Evolutionary conservation across 1,140 invertebrate species (phyloP), one percentile per base, ranked within the genome.

Genomic region (Caenorhabditis inopinata): DNA sequence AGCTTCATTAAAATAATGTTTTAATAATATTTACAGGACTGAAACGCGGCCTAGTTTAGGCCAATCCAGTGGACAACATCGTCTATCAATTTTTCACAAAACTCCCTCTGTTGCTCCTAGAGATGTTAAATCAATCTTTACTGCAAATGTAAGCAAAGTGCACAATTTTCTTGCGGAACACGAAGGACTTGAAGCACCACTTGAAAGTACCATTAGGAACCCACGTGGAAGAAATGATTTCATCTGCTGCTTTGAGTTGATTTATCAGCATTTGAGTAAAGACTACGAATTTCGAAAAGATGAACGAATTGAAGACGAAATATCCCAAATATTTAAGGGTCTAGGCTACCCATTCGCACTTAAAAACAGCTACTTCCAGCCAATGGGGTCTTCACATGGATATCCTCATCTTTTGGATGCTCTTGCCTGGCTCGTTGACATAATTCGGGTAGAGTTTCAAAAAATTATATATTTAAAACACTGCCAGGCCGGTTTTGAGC

Each of bases 231-330:
- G 21, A 21, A 68, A 18, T 9, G 58, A 68, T 35, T 68, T 68
- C 32, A 14, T 68, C 5, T n/a, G 11, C 3, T 12, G 27, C 23
- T 68, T 68, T 32, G 58, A 68, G 21, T 38, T 25, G 12, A 68
- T 68, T 7, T 68, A 68, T 21, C 58, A 68, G n/a, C 58, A 68
- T 68, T 9, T 68, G 16, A 68, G 58, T 21, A 68, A 68, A 42
- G 58, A 68, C n/a, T 68, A 68, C 32, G 58, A 68, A 16, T 68
- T 38, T 68, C 58, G 29, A 6, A 4, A 42, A 5, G 16, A 18
- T 16, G 32, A 7, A 11, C 32, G 58, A 2, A 5, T 68, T 7
- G 58, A 68, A n/a, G 58, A 68, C 1, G 58, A 68, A 18, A 18
- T 68, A 1, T 4, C n/a, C 16, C 32, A n/a, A n/a, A 38, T 68